A percentile compares a stretch with the other conserved stretches of the same genome.
phyloP scores from a whole-genome alignment of 2,113 vertebrate species.

The Craseonycteris thonglongyai region DNA sequence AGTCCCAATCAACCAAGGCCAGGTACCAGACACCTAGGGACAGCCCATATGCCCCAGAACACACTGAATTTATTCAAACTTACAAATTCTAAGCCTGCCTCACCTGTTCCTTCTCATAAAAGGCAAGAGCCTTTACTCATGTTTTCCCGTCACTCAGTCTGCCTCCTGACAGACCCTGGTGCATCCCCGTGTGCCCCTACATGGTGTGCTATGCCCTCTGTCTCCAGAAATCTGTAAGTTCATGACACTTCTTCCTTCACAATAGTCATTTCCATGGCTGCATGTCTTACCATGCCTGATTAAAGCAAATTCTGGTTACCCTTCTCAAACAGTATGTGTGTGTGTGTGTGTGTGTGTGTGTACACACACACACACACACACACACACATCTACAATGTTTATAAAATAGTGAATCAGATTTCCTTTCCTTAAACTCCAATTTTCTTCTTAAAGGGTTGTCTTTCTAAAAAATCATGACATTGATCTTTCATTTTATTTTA shows the following conservation, averaged over 20 bases:
- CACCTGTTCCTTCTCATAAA: neutral
- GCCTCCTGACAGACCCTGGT: neutral
- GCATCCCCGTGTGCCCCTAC: rapidly evolving
- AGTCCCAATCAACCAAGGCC: neutral
- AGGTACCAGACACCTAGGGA: neutral
- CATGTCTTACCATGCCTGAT: neutral
- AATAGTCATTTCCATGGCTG: neutral
- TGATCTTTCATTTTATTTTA: neutral
- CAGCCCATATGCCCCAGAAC: neutral
- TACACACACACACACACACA: neutral
- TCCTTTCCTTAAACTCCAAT: neutral
- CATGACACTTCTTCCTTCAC: neutral
- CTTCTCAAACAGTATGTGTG: neutral
- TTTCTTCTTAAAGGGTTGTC: neutral
- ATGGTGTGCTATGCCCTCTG: rapidly evolving
- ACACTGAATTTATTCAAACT: neutral
- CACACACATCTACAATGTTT: neutral
- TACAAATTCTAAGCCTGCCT: neutral
- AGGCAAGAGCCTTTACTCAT: neutral
- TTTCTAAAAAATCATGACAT: neutral
- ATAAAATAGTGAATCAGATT: neutral
- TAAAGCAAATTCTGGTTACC: neutral
- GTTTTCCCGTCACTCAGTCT: no score
- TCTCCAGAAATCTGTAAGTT: neutral
- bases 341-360: neutral